Evolutionary conservation across 2,888 invertebrate species (phyloP), one percentile per base, ranked within the genome.

Genomic region (Pseudeuparius sepicola): DNA sequence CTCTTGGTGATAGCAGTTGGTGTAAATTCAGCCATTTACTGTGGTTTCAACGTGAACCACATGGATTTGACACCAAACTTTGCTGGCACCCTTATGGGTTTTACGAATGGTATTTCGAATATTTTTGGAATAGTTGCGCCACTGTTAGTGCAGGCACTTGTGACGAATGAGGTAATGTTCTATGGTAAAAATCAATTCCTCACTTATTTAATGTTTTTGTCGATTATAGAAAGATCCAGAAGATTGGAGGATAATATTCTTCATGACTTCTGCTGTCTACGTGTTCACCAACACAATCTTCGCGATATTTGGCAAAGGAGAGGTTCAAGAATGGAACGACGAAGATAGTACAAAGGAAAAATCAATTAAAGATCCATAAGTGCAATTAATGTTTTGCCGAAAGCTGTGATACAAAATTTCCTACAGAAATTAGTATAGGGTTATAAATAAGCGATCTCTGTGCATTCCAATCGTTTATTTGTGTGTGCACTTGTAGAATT

Each of bases 21-120:
- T 0, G 67, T 82, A 3, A 85, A 85, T 48, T 75, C 82, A 0
- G 77, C 78, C 2, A 73, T 78, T 32, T 84, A 78, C 46, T 74
- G 79, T 34, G 86, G 86, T 4, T 83, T 77, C 54, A 71, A 76
- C 67, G 70, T 75, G 13, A 87, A 86, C 46, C 87, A 87, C 54
- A 81, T 88, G 43, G 88, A 88, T 61, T 64, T 89, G 32, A 80
- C 87, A 3, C 86, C 87, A 1, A 84, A 84, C 56, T 83, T 79
- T 56, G 81, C 87, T 3, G 87, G 87, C 17, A 77, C 79, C 0
- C 60, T 88, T 45, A 85, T 88, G 83, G 87, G 87, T 4, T 75
- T 88, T 47, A 85, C 85, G 2, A 88, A 88, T 55, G 78, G 79
- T 5, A 63, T 72, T 10, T 78, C 82, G 0, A 85, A 83, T 50